These are phyloP conservation scores for Sorex araneus DNA, from an alignment of 2,113 vertebrate genomes.

Conservation along the genomic window DNA sequence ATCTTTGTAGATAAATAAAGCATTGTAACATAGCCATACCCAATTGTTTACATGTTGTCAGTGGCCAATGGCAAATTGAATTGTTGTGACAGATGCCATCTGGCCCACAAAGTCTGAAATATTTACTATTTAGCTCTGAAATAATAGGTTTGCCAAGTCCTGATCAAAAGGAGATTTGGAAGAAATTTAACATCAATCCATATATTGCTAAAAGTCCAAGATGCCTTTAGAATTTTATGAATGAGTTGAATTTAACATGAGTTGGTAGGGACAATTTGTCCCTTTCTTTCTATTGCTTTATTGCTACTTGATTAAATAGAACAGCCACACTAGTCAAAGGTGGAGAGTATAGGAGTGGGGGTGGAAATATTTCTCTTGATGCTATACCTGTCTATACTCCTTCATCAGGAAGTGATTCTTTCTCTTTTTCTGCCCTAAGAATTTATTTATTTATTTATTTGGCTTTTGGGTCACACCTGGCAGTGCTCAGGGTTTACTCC, in stretches of 20 bases:
- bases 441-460: background rate
- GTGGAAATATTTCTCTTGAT: background rate
- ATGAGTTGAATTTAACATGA: background rate
- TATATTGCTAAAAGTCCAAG: background rate
- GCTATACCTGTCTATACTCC: background rate
- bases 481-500: too few relatives aligned
- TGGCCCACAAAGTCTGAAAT: background rate
- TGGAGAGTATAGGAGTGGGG: background rate
- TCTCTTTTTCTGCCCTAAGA: conserved; percentile 6
- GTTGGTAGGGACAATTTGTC: background rate
- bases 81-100: background rate
- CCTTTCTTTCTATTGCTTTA: background rate
- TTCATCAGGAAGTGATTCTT: background rate
- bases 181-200: background rate
- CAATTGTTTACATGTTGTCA: background rate
- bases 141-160: background rate
- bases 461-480: too few relatives aligned
- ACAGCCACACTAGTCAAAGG: background rate
- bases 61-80: background rate
- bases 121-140: background rate
- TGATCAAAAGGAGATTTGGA: background rate
- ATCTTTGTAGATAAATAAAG: background rate
- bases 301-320: background rate
- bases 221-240: background rate
- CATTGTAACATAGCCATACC: background rate